phyloP scores from a whole-genome alignment of 2,113 vertebrate genomes.

The Mola mola region DNA sequence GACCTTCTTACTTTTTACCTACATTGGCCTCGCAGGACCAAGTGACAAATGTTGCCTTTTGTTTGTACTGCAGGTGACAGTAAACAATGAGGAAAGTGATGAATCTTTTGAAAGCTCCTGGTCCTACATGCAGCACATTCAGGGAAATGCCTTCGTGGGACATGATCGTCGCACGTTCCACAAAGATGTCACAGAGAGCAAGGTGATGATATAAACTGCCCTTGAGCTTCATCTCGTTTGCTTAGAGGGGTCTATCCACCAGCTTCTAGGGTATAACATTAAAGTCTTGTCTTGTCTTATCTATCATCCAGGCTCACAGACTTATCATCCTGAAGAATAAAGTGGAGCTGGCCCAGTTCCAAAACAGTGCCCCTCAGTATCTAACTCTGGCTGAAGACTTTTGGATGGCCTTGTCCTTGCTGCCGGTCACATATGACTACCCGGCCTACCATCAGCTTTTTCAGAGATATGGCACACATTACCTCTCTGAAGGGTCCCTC shows the following conservation, averaged over 20 bases:
- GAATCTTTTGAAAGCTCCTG: constrained; percentile 91
- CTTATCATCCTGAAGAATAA: constrained; percentile 88
- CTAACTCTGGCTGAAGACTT: constrained; percentile 88
- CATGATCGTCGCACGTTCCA: constrained; percentile 77
- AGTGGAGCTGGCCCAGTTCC: constrained; percentile 94
- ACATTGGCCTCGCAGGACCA: too few relatives aligned
- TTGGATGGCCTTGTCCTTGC: constrained; percentile 87
- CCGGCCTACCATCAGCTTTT: constrained; percentile 83
- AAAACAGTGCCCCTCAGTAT: constrained; percentile 88
- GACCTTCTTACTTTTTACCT: too few relatives aligned
- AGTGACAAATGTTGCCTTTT: not conserved
- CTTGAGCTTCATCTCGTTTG: too few relatives aligned
- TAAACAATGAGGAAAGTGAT: constrained; percentile 89
- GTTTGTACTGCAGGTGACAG: constrained; percentile 80
- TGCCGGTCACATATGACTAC: constrained; percentile 89
- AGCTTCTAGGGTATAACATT: too few relatives aligned
- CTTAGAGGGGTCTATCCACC: too few relatives aligned
- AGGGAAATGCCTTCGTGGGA: constrained; percentile 50
- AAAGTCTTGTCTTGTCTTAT: not conserved
- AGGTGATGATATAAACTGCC: constrained; percentile 41
- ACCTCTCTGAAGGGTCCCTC: constrained; percentile 89
- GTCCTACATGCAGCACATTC: constrained; percentile 85
- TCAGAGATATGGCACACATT: constrained; percentile 90
- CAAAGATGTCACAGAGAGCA: constrained; percentile 61
- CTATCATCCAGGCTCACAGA: constrained; percentile 78